These are phyloP conservation scores for Chlorops oryzae DNA, from an alignment of 1,140 invertebrate species.

Conservation along the genomic window DNA sequence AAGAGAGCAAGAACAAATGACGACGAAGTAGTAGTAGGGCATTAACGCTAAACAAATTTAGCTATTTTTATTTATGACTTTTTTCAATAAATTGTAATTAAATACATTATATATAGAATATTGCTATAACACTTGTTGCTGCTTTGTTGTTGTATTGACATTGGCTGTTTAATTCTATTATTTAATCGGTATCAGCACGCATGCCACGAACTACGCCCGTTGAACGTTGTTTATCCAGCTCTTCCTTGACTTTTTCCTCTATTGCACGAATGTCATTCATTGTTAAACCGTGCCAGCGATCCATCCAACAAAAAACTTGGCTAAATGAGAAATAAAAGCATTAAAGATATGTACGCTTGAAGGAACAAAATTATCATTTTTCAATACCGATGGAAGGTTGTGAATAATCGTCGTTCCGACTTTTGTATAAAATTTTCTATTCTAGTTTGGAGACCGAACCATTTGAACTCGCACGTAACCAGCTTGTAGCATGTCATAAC, in stretches of 20 bases:
- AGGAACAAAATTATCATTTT: conserved; percentile 8
- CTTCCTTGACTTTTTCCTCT: conserved; percentile 86
- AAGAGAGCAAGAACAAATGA: no score
- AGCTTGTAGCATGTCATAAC: conserved; percentile 99
- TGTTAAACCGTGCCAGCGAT: conserved; percentile 89
- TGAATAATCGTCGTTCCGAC: conserved; percentile 90
- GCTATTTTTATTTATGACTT: no score
- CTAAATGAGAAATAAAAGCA: conserved; percentile 50
- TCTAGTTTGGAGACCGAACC: conserved; percentile 93
- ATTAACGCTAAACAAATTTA: no score
- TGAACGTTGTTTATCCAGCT: conserved; percentile 77
- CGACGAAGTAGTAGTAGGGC: no score
- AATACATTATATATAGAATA: background rate
- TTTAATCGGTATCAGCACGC: conserved; percentile 66
- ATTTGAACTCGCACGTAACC: conserved; percentile 97
- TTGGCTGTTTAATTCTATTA: conserved; percentile 61
- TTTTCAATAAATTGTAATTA: no score
- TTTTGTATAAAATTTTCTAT: conserved; percentile 95
- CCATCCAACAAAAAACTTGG: conserved; percentile 96
- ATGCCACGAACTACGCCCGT: conserved; percentile 80
- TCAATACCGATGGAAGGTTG: conserved; percentile 91
- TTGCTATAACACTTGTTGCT: background rate
- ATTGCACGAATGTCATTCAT: conserved; percentile 91
- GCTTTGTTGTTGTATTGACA: background rate
- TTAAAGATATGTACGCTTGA: background rate